Conservation (phyloP, 2,888 invertebrate species). For the Chloromyia formosa region DNA sequence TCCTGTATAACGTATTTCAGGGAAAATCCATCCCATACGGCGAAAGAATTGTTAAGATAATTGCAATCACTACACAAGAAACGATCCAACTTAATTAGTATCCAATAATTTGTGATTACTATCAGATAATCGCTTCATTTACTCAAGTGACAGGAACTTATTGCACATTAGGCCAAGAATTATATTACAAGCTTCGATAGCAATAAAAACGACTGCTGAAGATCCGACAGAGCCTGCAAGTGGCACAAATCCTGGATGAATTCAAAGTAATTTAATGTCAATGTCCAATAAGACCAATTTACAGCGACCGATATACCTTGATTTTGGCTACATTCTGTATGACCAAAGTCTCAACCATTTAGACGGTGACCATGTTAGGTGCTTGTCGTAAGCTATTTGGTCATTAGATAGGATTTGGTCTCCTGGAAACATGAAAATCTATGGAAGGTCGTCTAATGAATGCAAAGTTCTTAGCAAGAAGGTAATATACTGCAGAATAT, state of each 20-base stretch:
- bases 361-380: too few species aligned
- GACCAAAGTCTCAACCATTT: too few species aligned
- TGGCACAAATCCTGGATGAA: not conserved
- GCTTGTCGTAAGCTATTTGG: conserved; percentile 3
- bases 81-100: too few species aligned
- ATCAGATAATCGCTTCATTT: conserved; percentile 3
- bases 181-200: not conserved
- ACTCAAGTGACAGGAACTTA: conserved; percentile 13
- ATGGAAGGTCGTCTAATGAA: conserved; percentile 6
- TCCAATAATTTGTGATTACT: conserved; percentile 22
- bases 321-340: too few species aligned
- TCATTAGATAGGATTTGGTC: conserved; percentile 15
- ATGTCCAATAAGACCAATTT: too few species aligned
- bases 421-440: conserved; percentile 10
- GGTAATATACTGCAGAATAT: not conserved
- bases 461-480: not conserved
- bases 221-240: not conserved
- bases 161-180: not conserved
- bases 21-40: too few species aligned
- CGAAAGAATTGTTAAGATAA: too few species aligned
- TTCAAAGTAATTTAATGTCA: too few species aligned
- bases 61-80: too few species aligned
- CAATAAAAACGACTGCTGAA: not conserved
- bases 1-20: too few species aligned
- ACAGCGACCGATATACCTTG: too few species aligned